Percentiles rank a stretch among this genome's conserved stretches.
These are phyloP conservation scores for Stenodema calcarata DNA, from an alignment of 2,888 invertebrate genomes.

Conservation along the genomic window DNA sequence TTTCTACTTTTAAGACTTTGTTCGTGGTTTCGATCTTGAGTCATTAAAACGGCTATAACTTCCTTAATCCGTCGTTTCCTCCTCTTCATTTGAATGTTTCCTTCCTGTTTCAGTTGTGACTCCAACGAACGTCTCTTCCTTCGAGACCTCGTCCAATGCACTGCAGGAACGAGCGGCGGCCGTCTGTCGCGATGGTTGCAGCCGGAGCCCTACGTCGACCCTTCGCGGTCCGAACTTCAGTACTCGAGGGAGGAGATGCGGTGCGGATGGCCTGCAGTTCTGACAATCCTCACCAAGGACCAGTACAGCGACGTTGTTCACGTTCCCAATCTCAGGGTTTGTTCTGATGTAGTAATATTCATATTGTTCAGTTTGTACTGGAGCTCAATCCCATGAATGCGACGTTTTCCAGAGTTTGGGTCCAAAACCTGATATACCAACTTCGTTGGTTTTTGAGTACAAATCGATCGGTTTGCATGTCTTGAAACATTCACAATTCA, in stretches of 20 bases:
- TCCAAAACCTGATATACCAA: no score
- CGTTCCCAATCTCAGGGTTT: constrained; percentile 83
- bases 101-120: constrained; percentile 69
- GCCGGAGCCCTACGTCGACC: constrained; percentile 90
- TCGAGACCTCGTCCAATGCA: constrained; percentile 88
- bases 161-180: constrained; percentile 86
- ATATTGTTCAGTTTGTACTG: no score
- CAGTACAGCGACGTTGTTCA: constrained; percentile 90
- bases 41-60: no score
- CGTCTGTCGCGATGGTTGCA: constrained; percentile 93
- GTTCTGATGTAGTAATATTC: constrained; percentile 51
- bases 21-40: no score
- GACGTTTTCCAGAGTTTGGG: no score
- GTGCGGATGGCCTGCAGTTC: constrained; percentile 83
- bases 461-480: no score
- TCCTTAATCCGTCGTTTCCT: no score
- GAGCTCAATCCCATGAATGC: no score
- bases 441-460: no score
- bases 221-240: constrained; percentile 82
- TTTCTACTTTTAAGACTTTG: no score
- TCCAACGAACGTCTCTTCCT: constrained; percentile 92
- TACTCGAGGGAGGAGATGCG: constrained; percentile 74
- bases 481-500: no score
- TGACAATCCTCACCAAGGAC: constrained; percentile 83
- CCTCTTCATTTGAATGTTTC: no score